phyloP scores from a whole-genome alignment of 2,888 invertebrate species.

The Eilema depressum region DNA sequence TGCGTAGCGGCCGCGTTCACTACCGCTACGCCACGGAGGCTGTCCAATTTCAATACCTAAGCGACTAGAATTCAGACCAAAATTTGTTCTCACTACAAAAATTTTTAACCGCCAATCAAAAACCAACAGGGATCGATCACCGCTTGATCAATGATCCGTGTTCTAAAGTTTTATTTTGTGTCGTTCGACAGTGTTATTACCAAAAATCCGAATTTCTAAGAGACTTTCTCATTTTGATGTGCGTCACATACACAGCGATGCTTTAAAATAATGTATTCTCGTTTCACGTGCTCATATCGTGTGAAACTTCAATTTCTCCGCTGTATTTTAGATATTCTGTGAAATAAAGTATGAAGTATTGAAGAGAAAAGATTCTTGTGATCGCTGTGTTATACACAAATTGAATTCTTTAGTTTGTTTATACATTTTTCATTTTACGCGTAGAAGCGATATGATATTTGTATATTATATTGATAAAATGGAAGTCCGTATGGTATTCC shows the following conservation, averaged over 20 bases:
- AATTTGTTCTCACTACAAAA: constrained; percentile 19
- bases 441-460: background rate
- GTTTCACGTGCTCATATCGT: constrained; percentile 8
- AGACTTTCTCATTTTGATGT: background rate
- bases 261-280: constrained; percentile 1
- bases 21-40: no score
- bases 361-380: background rate
- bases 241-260: background rate
- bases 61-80: background rate
- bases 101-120: constrained; percentile 60
- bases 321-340: constrained; percentile 48
- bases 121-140: constrained; percentile 54
- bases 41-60: background rate
- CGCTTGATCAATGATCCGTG: constrained; percentile 64
- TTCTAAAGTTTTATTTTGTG: constrained; percentile 34
- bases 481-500: no score
- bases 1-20: no score
- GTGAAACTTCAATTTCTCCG: constrained; percentile 19
- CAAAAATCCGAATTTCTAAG: background rate
- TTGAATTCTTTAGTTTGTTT: constrained; percentile 3
- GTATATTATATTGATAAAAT: background rate
- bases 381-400: constrained; percentile 5
- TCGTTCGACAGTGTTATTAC: constrained; percentile 7
- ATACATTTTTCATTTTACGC: background rate
- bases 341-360: constrained; percentile 7